Percentiles rank a stretch among this genome's conserved stretches.
Conservation (phyloP, 2,113 vertebrate species). For the Neotoma lepida region DNA sequence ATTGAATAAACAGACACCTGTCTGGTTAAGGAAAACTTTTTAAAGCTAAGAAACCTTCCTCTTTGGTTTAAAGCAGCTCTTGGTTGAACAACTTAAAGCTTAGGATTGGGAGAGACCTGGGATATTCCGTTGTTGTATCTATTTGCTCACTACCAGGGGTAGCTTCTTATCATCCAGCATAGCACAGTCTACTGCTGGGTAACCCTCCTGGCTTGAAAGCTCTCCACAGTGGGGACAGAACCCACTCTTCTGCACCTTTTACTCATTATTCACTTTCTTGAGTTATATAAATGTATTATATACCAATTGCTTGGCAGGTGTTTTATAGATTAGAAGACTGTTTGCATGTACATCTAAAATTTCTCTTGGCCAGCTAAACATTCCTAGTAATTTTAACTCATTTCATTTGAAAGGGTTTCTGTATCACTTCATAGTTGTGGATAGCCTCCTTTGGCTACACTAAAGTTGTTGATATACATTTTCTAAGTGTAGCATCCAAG, state of each 20-base stretch:
- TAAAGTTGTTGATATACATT: background rate
- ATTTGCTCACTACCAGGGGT: background rate
- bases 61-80: slow-evolving; percentile 46
- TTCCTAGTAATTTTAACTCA: background rate
- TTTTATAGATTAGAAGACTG: slow-evolving; percentile 20
- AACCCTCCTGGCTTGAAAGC: background rate
- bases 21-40: slow-evolving; percentile 67
- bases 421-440: background rate
- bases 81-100: slow-evolving; percentile 39
- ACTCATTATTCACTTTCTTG: slow-evolving; percentile 12
- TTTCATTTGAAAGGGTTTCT: slow-evolving; percentile 44
- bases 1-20: slow-evolving; percentile 78
- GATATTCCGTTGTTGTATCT: background rate
- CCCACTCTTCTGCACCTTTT: background rate
- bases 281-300: slow-evolving; percentile 3
- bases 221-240: background rate
- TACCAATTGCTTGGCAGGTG: background rate
- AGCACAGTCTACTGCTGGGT: background rate
- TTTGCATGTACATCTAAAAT: background rate
- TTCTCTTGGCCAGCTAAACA: slow-evolving; percentile 37
- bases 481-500: background rate
- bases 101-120: background rate
- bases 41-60: slow-evolving; percentile 53
- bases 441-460: background rate
- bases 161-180: slow-evolving; percentile 6